Base-by-base conservation (phyloP, 2,888 invertebrate species). In the Iphiclides podalirius region DNA sequence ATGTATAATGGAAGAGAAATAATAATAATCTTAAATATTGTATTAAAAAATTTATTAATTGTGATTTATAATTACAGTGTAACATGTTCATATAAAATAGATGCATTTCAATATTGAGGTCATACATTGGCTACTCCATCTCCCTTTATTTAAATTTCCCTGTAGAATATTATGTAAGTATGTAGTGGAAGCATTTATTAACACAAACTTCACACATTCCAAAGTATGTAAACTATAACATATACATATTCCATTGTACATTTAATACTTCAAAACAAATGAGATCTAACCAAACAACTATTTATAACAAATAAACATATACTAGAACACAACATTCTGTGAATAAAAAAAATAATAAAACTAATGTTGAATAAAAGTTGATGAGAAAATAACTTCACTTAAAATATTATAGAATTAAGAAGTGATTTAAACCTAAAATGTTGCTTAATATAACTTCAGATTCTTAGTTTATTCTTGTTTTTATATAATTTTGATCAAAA, bases 21-120 rank as follows among this genome's bases (percentile, higher is more conserved):
- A n/a, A n/a, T n/a, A n/a, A 35, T 35, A n/a, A n/a, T n/a, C n/a
- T n/a, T n/a, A n/a, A n/a, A n/a, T n/a, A n/a, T n/a, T n/a, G 13
- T 38, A 45, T 47, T 41, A 47, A 41, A 41, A 41, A 31, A 41
- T 28, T 35, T 14, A 26, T 44, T 37, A 14, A 38, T 37, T 37
- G 33, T 23, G 38, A 31, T 63, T 66, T 58, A 49, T 64, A 64
- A 53, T 36, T 31, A 11, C 16, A 20, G 64, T 60, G 58, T 64
- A 69, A 71, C 70, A 71, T 66, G 6, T 26, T 6, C 3, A 70
- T 47, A 47, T 35, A 40, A 35, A 67, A 66, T 64, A 70, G 67
- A 67, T 71, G 68, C 66, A 71, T n/a, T 70, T 72, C 62, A 60
- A 59, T 66, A 56, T 52, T 71, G 65, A 69, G 64, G 69, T 68